Conservation (phyloP, 2,797 vertebrate genomes). For the Manis javanica region DNA sequence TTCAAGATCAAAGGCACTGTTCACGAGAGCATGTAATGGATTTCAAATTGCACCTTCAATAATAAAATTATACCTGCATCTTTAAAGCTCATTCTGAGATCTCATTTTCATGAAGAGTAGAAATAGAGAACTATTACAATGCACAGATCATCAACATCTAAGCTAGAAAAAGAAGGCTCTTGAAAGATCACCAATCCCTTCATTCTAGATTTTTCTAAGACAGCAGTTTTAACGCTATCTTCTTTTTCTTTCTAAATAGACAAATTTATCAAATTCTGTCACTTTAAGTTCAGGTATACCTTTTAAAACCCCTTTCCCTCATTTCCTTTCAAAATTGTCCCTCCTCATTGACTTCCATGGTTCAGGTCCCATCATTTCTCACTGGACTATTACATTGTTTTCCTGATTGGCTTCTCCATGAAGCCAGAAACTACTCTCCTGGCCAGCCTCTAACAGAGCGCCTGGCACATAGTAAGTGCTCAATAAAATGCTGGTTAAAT, state of each 20-base stretch:
- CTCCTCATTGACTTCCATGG: neutral
- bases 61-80: neutral
- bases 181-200: neutral
- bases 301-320: neutral
- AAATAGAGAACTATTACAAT: neutral
- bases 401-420: neutral
- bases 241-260: neutral
- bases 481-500: neutral
- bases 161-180: neutral
- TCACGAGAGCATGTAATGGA: neutral
- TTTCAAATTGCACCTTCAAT: neutral
- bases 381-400: neutral
- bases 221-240: neutral
- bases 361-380: neutral
- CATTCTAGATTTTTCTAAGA: neutral
- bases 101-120: neutral
- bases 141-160: neutral
- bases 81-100: constrained; percentile 22
- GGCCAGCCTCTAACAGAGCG: neutral
- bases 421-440: neutral
- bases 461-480: neutral
- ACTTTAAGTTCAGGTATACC: neutral
- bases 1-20: constrained; percentile 27
- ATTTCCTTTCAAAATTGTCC: neutral
- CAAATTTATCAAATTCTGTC: neutral